Evolutionary conservation across 1,140 invertebrate genomes (phyloP).

Genomic region (Holotrichia oblita): DNA sequence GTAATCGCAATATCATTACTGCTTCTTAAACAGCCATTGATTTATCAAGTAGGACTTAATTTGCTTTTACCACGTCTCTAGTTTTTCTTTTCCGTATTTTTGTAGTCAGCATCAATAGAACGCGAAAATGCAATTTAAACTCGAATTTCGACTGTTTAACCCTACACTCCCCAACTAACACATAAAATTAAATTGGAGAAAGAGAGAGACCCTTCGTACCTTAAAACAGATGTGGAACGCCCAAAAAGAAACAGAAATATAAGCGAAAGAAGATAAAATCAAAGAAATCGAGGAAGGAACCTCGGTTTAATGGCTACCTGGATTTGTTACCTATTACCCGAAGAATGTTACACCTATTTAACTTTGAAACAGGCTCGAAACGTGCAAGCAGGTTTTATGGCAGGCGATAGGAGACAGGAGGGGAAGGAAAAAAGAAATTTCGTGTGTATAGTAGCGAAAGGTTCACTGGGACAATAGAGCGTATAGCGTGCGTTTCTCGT

Average conservation of each 20-base stretch:
- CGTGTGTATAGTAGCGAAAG: slow-evolving; percentile 19
- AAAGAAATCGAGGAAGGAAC: slow-evolving; percentile 22
- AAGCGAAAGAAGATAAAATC: slow-evolving; percentile 23
- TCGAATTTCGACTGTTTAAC: background rate
- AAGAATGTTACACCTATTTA: slow-evolving; percentile 61
- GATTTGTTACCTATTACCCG: slow-evolving; percentile 58
- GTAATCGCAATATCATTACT: background rate
- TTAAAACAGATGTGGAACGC: slow-evolving; percentile 24
- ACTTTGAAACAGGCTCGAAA: slow-evolving; percentile 54
- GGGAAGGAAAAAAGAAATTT: slow-evolving; percentile 52
- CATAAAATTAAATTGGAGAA: slow-evolving; percentile 30
- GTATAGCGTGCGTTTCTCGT: slow-evolving; percentile 51
- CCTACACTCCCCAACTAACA: slow-evolving; percentile 12
- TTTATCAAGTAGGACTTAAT: background rate
- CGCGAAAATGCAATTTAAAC: slow-evolving; percentile 19
- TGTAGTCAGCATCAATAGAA: background rate
- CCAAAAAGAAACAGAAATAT: background rate
- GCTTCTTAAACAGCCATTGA: background rate
- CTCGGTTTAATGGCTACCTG: slow-evolving; percentile 43
- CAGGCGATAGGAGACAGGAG: background rate
- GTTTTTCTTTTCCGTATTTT: slow-evolving; percentile 1
- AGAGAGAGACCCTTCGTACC: background rate
- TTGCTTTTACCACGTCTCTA: background rate
- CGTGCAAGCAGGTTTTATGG: background rate
- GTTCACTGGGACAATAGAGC: slow-evolving; percentile 44